Percentiles rank a stretch among this genome's conserved stretches.
Conservation (phyloP, 2,113 vertebrate genomes). For the Drymodes brunneopygia region DNA sequence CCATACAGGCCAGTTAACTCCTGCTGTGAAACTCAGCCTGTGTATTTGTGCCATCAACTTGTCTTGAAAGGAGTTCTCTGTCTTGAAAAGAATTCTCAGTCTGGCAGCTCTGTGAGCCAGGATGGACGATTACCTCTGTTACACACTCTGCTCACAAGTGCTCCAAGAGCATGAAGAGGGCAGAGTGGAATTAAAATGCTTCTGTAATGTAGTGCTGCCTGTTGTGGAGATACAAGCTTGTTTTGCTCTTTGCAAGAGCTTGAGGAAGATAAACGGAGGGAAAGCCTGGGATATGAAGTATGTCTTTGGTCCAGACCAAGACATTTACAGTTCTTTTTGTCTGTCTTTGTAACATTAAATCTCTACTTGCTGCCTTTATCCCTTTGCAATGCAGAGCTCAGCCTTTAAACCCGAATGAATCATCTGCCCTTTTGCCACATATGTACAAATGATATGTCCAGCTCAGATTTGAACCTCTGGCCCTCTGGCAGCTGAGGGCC, state of each 20-base stretch:
- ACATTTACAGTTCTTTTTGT: background rate
- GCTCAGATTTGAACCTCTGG: background rate
- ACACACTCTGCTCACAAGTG: background rate
- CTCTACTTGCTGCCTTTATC: background rate
- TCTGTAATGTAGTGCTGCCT: background rate
- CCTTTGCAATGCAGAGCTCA: background rate
- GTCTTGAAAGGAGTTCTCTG: background rate
- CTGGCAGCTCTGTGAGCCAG: background rate
- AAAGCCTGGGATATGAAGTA: background rate
- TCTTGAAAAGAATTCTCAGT: accelerated
- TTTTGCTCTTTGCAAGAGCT: background rate
- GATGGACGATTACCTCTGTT: background rate
- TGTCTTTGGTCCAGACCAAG: accelerated
- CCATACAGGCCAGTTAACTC: background rate
- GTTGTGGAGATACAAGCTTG: background rate
- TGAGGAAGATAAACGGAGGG: background rate
- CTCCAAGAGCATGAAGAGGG: background rate
- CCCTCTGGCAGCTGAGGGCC: background rate
- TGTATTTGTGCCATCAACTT: too few species aligned
- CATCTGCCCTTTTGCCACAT: background rate
- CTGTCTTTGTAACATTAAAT: background rate
- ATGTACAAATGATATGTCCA: accelerated
- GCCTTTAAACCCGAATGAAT: background rate
- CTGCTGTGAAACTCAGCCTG: background rate
- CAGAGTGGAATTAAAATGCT: background rate